phyloP scores from a whole-genome alignment of 1,140 invertebrate species.

The Trissolcus basalis region DNA sequence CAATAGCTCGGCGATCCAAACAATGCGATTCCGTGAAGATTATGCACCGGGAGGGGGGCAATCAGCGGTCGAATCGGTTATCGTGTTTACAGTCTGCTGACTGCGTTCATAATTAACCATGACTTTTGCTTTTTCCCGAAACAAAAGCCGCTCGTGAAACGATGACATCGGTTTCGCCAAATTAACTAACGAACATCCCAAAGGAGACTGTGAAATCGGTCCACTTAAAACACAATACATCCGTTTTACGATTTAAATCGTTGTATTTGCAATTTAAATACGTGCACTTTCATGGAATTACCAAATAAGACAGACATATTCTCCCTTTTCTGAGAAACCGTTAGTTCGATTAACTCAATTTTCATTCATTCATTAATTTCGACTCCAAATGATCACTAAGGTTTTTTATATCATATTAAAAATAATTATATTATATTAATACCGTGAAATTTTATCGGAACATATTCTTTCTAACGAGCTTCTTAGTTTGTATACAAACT shows the following conservation, averaged over 20 bases:
- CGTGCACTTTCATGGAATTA: background rate
- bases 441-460: no score
- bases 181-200: conserved; percentile 29
- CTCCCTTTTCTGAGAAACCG: background rate
- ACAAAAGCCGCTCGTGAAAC: conserved; percentile 40
- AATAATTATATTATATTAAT: no score
- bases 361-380: no score
- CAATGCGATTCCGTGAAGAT: conserved; percentile 69
- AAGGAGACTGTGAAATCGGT: conserved; percentile 8
- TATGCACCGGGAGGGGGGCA: conserved; percentile 63
- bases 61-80: conserved; percentile 62
- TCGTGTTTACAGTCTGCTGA: conserved; percentile 61
- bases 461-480: no score
- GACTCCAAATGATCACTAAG: no score
- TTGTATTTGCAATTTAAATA: conserved; percentile 1
- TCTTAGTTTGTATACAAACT: no score
- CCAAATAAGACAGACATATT: background rate
- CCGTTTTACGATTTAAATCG: conserved; percentile 1
- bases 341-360: background rate
- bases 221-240: conserved; percentile 7
- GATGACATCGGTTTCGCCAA: conserved; percentile 39
- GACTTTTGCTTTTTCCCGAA: conserved; percentile 63
- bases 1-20: conserved; percentile 62
- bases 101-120: conserved; percentile 62
- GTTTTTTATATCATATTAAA: no score